Conservation (phyloP, 2,797 vertebrate genomes). For the Hemitrygon akajei region DNA sequence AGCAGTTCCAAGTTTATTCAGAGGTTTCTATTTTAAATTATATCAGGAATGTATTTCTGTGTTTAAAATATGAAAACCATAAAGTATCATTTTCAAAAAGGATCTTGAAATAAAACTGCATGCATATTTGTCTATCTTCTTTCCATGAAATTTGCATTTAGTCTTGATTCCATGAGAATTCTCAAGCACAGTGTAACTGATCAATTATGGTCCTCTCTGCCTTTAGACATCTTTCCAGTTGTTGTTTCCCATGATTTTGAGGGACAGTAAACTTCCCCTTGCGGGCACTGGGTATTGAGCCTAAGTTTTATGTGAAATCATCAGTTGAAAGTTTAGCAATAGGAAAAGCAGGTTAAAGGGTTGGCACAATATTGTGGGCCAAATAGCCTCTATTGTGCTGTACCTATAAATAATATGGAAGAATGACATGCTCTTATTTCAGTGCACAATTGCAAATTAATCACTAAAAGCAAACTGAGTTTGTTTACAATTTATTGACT, state of each 20-base stretch:
- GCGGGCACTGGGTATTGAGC: not conserved
- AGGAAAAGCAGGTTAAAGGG: too few species aligned
- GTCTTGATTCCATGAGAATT: not conserved
- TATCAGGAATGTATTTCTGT: not conserved
- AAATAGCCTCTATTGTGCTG: too few species aligned
- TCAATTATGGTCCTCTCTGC: not conserved
- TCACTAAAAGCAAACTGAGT: not conserved
- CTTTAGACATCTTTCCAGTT: not conserved
- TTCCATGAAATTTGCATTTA: not conserved
- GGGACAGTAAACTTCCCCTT: not conserved
- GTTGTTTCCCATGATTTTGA: not conserved
- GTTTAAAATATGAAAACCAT: too few species aligned
- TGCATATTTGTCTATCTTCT: not conserved
- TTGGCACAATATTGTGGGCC: too few species aligned
- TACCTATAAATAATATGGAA: not conserved
- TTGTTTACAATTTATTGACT: not conserved
- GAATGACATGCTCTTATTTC: not conserved
- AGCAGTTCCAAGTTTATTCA: not conserved
- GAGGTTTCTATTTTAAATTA: not conserved
- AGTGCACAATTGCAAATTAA: not conserved
- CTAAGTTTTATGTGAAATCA: not conserved
- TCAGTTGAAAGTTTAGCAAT: not conserved
- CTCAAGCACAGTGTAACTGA: too few species aligned
- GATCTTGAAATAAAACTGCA: too few species aligned
- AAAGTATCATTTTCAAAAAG: too few species aligned